These are phyloP conservation scores for Acromyrmex heyeri DNA, from an alignment of 1,140 invertebrate species.

Conservation along the genomic window DNA sequence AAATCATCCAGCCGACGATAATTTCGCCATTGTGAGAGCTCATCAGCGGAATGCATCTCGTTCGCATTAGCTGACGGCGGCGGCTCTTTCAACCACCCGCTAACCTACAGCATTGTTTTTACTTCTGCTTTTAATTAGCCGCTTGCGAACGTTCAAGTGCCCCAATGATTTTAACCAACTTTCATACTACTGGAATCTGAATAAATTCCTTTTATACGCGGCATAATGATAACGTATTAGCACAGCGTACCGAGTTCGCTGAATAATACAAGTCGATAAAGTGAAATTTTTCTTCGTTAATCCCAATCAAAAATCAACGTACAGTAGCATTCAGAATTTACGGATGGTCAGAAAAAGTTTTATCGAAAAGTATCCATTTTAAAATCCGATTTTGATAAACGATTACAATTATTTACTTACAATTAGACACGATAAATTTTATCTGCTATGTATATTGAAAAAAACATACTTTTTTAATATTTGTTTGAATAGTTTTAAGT, in stretches of 20 bases:
- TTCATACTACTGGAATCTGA: conserved; percentile 12
- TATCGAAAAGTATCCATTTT: neutral
- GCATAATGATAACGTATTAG: conserved; percentile 19
- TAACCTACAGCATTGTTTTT: conserved; percentile 58
- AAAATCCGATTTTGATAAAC: neutral
- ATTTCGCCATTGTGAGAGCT: conserved; percentile 29
- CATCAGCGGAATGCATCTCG: conserved; percentile 22
- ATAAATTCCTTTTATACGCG: conserved; percentile 25
- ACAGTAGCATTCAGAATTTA: neutral
- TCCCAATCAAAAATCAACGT: conserved; percentile 21
- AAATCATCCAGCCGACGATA: conserved; percentile 53
- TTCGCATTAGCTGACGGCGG: conserved; percentile 3
- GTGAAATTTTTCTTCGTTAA: neutral
- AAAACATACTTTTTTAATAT: no score
- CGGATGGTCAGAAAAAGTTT: neutral
- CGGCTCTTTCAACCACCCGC: conserved; percentile 31
- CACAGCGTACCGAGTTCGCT: neutral
- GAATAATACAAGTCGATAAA: conserved; percentile 11
- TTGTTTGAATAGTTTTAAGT: no score
- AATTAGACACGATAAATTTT: no score
- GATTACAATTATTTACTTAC: neutral
- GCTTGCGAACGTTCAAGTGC: conserved; percentile 63
- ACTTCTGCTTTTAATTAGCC: conserved; percentile 62
- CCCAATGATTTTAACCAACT: conserved; percentile 32
- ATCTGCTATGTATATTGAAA: no score